Percentiles rank a stretch among this genome's conserved stretches.
phyloP scores from a whole-genome alignment of 2,888 invertebrate genomes.

The Apodemia duryi region DNA sequence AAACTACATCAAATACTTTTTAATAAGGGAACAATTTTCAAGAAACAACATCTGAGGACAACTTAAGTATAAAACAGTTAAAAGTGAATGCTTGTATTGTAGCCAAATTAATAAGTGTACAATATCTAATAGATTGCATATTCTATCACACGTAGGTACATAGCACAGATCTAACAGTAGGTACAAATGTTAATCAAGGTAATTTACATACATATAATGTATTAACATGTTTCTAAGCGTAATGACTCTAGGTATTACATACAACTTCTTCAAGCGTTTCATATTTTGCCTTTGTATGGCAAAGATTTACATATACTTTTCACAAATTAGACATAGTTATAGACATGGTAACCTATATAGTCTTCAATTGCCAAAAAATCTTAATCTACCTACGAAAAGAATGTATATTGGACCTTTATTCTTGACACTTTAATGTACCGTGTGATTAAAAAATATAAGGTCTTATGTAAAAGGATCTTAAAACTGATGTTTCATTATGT shows the following conservation, averaged over 20 bases:
- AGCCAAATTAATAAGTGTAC: conserved; percentile 22
- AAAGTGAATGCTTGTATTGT: conserved; percentile 2
- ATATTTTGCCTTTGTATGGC: conserved; percentile 51
- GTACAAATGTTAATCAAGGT: conserved; percentile 71
- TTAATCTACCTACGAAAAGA: conserved; percentile 67
- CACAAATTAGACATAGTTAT: conserved; percentile 37
- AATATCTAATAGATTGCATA: conserved; percentile 22
- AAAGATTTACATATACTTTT: conserved; percentile 42
- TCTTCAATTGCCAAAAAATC: conserved; percentile 50
- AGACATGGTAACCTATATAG: conserved; percentile 48
- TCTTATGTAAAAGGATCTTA: background rate
- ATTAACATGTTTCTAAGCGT: conserved; percentile 72
- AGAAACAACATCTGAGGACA: conserved; percentile 2
- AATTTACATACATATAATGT: conserved; percentile 69
- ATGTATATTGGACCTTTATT: conserved; percentile 66
- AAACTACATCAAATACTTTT: background rate
- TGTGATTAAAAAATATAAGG: conserved; percentile 40
- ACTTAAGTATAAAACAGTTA: background rate
- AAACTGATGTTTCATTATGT: background rate
- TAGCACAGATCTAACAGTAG: conserved; percentile 71
- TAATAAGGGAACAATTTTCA: background rate
- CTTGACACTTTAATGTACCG: conserved; percentile 50
- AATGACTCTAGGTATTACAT: conserved; percentile 67
- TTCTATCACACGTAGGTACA: conserved; percentile 30
- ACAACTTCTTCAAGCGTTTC: conserved; percentile 69